phyloP scores from a whole-genome alignment of 2,797 vertebrate genomes.

The Oryzias dopingdopingensis region DNA sequence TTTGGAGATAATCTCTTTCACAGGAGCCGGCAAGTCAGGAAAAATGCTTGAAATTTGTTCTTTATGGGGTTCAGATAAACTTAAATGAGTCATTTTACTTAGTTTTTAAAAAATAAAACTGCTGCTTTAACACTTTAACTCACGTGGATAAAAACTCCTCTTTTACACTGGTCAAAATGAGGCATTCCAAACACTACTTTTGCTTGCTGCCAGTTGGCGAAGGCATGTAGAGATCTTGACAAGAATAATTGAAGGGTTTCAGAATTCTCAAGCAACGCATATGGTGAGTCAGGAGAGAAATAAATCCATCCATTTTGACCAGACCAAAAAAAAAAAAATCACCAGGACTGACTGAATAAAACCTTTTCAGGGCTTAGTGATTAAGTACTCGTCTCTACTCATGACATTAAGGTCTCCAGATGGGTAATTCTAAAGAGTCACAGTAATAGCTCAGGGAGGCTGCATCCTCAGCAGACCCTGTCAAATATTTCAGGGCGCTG shows the following conservation, averaged over 20 bases:
- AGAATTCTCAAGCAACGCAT: constrained; percentile 33
- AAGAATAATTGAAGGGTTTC: constrained; percentile 48
- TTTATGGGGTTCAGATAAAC: constrained; percentile 51
- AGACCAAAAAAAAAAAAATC: constrained; percentile 45
- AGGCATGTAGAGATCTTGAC: constrained; percentile 62
- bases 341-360: constrained; percentile 59
- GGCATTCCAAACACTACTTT: constrained; percentile 33
- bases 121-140: constrained; percentile 27
- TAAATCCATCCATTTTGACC: constrained; percentile 40
- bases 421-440: constrained; percentile 62
- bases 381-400: constrained; percentile 46
- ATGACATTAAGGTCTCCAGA: constrained; percentile 42
- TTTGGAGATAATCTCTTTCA: constrained; percentile 45
- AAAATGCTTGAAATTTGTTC: constrained; percentile 43
- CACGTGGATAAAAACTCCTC: constrained; percentile 12
- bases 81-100: constrained; percentile 41
- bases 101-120: constrained; percentile 29
- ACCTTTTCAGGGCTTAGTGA: constrained; percentile 52
- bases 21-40: constrained; percentile 44
- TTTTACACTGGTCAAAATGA: constrained; percentile 33
- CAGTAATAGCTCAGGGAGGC: constrained; percentile 62
- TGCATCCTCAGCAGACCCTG: constrained; percentile 67
- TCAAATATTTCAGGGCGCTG: constrained; percentile 64
- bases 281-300: constrained; percentile 30
- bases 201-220: constrained; percentile 61